These are phyloP conservation scores for Aulostomus chinensis DNA, from an alignment of 2,797 vertebrate genomes.

Conservation along the genomic window DNA sequence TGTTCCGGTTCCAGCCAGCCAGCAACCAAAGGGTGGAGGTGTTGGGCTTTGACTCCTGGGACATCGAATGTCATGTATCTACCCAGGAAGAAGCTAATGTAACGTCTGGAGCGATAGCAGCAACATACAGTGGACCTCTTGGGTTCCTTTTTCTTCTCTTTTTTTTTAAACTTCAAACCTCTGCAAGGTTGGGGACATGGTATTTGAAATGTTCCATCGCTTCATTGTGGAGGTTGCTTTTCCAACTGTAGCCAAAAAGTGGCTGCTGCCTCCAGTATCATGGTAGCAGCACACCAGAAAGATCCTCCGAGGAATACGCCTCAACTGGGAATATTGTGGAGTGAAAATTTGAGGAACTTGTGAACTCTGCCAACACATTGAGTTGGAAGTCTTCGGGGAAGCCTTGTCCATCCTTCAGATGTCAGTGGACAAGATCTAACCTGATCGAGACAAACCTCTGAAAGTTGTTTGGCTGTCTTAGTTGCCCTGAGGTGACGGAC, in stretches of 20 bases:
- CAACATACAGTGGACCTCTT: background rate
- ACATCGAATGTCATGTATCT: background rate
- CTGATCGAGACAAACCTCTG: background rate
- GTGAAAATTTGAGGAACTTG: conserved; percentile 2
- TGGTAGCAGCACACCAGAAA: conserved; percentile 14
- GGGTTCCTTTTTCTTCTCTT: background rate
- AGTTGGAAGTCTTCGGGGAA: conserved; percentile 1
- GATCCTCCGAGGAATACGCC: conserved; percentile 6
- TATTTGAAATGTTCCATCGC: conserved; percentile 6
- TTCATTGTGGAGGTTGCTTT: background rate
- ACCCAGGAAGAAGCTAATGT: background rate
- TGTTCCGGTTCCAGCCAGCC: background rate
- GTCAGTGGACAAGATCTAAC: conserved; percentile 4
- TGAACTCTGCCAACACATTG: conserved; percentile 8
- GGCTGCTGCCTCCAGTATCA: conserved; percentile 6
- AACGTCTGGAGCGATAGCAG: background rate
- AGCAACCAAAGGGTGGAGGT: background rate
- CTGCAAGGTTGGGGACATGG: background rate
- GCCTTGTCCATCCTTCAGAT: background rate
- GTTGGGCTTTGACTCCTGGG: background rate
- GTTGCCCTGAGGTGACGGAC: too few relatives aligned
- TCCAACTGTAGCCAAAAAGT: conserved; percentile 5
- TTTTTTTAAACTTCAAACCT: background rate
- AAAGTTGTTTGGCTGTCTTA: background rate
- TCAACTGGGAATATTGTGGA: background rate